Conservation (phyloP, 2,888 invertebrate species). For the Troilus luridus region DNA sequence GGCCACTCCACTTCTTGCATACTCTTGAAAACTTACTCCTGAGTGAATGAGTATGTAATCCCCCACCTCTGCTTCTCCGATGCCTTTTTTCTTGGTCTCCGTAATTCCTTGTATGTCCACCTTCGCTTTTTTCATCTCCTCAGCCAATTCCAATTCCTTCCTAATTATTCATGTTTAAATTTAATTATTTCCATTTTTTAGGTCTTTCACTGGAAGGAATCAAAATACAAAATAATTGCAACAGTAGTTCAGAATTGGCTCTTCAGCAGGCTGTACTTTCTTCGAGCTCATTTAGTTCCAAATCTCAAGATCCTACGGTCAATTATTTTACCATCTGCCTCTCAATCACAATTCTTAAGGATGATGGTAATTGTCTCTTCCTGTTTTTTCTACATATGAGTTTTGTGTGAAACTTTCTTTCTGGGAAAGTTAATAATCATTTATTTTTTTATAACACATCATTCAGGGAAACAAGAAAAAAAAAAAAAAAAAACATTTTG, state of each 20-base stretch:
- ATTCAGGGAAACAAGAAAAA: background rate
- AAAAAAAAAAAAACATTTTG: background rate
- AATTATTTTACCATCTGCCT: slow-evolving; percentile 59
- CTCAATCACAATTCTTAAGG: slow-evolving; percentile 60
- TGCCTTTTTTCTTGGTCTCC: too few species aligned
- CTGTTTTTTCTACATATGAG: background rate
- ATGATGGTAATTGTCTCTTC: slow-evolving; percentile 57
- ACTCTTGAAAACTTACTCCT: too few species aligned
- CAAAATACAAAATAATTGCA: slow-evolving; percentile 59
- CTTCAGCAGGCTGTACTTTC: slow-evolving; percentile 61
- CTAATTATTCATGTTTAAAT: background rate
- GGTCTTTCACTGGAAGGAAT: slow-evolving; percentile 59
- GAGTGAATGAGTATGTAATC: too few species aligned
- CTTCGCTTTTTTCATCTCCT: too few species aligned
- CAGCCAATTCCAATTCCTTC: too few species aligned
- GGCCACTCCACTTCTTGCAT: too few species aligned
- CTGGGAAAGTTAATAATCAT: too few species aligned
- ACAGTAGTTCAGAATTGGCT: slow-evolving; percentile 59
- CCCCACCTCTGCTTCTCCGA: too few species aligned
- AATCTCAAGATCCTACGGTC: slow-evolving; percentile 59
- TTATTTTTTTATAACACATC: background rate
- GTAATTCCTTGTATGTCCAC: too few species aligned
- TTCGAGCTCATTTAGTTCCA: slow-evolving; percentile 51
- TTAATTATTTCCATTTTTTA: slow-evolving; percentile 47
- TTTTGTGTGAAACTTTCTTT: too few species aligned